Base-by-base conservation (phyloP, 2,797 vertebrate genomes). In the Euthynnus affinis region DNA sequence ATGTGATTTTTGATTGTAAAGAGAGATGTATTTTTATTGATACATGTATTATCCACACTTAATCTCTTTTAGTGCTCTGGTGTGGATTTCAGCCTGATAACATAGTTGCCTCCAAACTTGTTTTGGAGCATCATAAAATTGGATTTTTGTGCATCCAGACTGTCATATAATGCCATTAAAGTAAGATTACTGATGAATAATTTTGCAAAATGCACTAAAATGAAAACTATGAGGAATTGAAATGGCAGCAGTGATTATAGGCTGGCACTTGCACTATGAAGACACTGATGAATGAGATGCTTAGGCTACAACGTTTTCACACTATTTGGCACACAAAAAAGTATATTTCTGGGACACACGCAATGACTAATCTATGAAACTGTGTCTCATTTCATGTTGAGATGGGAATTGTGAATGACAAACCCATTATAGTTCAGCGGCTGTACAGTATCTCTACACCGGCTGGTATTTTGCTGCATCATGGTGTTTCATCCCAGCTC, bases 391-490 rank as follows among this genome's bases (percentile, higher is more conserved):
- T 71, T 81, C 59, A 40, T 62, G 57, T 51, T 65, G 57, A 76
- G 59, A 59, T 9, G 23, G 34, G 55, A 57, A 42, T 32, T 27
- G 59, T n/a, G 62, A 68, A 69, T 56, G 70, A 74, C 32, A 79
- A 75, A 82, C 49, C 52, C 56, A 72, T 85, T 81, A 78, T 17
- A 79, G 67, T 63, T 79, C 32, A 74, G 22, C 4, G 9, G 1
- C 18, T 56, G 51, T 25, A 29, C 44, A 42, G 42, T 5, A 15
- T 27, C 62, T 75, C 57, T 46, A 32, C 44, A 58, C 10, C 6
- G 7, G 48, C 71, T 64, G 32, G n/a, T 32, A 22, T 85, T 88
- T 69, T 80, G 78, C 85, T 83, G 76, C 83, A 64, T 92, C 82
- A 81, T 23, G 29, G 23, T 59, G 78, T 89, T 90, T 81, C 1